Evolutionary conservation across 2,888 invertebrate species (phyloP).

Genomic region (Brachyopa scutellaris): DNA sequence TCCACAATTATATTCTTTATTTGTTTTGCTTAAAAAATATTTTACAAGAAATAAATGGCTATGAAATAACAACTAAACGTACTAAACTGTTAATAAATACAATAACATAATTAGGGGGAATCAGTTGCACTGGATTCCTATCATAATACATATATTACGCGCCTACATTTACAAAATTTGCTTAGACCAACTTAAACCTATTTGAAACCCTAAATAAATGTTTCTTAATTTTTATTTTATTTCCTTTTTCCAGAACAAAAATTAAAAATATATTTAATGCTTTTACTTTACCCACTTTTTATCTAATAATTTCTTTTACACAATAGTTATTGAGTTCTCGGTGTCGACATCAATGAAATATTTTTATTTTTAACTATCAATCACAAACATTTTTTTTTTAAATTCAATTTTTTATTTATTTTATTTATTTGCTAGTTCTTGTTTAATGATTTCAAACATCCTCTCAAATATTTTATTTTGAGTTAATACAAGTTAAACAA

Average conservation of each 20-base stretch:
- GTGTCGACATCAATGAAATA: constrained; percentile 28
- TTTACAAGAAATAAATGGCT: constrained; percentile 33
- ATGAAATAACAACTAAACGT: constrained; percentile 12
- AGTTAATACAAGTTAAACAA: not conserved
- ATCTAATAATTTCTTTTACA: constrained; percentile 4
- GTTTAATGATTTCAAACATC: constrained; percentile 8
- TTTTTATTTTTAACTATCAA: not conserved
- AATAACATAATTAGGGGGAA: constrained; percentile 22
- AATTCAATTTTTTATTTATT: not conserved
- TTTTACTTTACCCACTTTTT: not conserved
- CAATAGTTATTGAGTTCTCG: not conserved
- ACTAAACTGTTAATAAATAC: constrained; percentile 34
- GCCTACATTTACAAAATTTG: constrained; percentile 42
- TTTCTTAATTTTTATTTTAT: constrained; percentile 4
- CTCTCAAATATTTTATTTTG: not conserved
- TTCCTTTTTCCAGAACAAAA: constrained; percentile 10
- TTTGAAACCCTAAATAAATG: constrained; percentile 55
- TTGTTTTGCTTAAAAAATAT: constrained; percentile 44
- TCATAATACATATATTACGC: not conserved
- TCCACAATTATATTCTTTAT: constrained; percentile 55
- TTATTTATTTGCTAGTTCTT: constrained; percentile 37
- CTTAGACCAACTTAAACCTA: constrained; percentile 43
- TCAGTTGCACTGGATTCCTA: constrained; percentile 23
- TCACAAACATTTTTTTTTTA: constrained; percentile 1
- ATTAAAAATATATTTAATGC: not conserved